Evolutionary conservation across 2,113 vertebrate genomes (phyloP), one percentile per base, ranked within the genome.

Genomic region (Microtus pennsylvanicus): DNA sequence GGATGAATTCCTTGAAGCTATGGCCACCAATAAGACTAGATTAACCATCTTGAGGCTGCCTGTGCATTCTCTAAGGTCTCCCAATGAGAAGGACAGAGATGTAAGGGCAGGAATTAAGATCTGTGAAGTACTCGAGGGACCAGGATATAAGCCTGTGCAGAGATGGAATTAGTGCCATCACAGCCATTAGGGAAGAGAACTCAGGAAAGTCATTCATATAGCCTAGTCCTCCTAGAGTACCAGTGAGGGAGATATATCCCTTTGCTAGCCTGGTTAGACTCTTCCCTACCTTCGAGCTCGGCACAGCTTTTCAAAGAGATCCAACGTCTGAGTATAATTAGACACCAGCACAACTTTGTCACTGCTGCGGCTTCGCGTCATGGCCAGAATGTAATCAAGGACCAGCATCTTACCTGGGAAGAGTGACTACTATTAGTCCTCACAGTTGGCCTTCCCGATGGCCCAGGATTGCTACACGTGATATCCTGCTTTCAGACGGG

Each of bases 341-440:
- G 99, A 99, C 78, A 99, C 99, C 67, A 99, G 98, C 94, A 99
- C 99, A 91, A 99, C 99, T 96, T 99, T 99, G 97, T 99, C 99
- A 22, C 97, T 99, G 55, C 99, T 99, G 47, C 98, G 99, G 93
- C 99, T 99, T 97, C 99, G 99, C 0, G 99, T 99, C 98, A 99
- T 98, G 0, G 99, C 99, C 97, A 99, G 98, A 90, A 99, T 99
- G 93, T 99, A 99, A 96, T 99, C 99, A 74, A 99, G 98, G 91
- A 99, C 99, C 97, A 99, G 97, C 99, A 99, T 99, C 97, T 99
- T 99, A 76, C 99, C 99, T 99, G 95, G 55, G 96, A 88, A 94
- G 12, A 96, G 52, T 65, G 89, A 58, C 55, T 96, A 96, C 28
- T 42, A 35, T 94, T 38, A 97, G 72, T 42, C 61, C 67, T 69